Percentiles rank a stretch among this genome's conserved stretches.
Evolutionary conservation across 2,797 vertebrate genomes (phyloP).

Genomic region (Tenualosa thibaudeaui): DNA sequence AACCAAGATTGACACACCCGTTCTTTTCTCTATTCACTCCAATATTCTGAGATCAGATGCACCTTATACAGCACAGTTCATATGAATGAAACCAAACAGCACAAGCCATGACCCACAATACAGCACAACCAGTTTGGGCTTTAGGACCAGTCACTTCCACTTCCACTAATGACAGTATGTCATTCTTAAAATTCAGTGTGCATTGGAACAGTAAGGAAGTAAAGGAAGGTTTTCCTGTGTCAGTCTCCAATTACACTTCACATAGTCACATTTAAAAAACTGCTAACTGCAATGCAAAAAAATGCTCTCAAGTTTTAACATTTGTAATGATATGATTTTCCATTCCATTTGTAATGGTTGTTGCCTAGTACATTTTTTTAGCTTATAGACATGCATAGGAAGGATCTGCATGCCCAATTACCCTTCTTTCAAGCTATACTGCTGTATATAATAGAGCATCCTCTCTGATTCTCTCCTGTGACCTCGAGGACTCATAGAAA

Average conservation of each 20-base stretch:
- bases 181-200: not conserved
- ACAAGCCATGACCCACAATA: not conserved
- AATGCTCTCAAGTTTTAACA: not conserved
- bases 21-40: not conserved
- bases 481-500: not conserved
- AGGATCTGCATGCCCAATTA: not conserved
- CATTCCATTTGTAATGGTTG: too few species aligned
- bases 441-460: not conserved
- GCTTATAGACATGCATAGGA: not conserved
- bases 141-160: not conserved
- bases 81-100: not conserved
- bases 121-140: not conserved
- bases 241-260: not conserved
- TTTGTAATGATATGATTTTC: too few species aligned
- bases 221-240: not conserved
- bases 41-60: not conserved
- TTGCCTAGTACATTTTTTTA: not conserved
- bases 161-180: not conserved
- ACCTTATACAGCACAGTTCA: not conserved
- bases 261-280: not conserved
- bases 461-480: not conserved
- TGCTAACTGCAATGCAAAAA: not conserved
- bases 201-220: not conserved
- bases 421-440: not conserved
- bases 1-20: not conserved